Evolutionary conservation across 2,797 vertebrate genomes (phyloP), one percentile per base, ranked within the genome.

Genomic region (Echiichthys vipera): DNA sequence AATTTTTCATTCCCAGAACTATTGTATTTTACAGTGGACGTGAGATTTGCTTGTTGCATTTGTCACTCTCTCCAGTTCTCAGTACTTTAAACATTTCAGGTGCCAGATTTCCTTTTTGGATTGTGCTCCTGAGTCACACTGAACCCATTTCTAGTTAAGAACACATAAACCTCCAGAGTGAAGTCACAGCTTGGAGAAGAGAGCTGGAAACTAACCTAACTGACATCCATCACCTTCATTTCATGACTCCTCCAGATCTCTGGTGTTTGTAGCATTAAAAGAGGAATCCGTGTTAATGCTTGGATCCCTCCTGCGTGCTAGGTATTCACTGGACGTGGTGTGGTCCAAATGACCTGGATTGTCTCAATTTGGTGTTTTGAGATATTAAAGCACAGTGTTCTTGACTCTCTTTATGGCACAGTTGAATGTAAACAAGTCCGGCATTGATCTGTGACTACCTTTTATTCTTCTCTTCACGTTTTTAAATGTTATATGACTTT

Each of bases 111-210:
- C 66, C 68, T 64, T 61, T 77, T 78, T 65, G 81, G 80, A 80
- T 62, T 59, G 42, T 43, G 78, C 71, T 78, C 62, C 73, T 63
- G 59, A 90, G 80, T 89, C 86, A 80, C 70, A 73, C 84, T 78
- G 61, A 78, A 83, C 59, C 27, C 40, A 14, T 58, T 66, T 82
- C 73, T 80, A 70, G 47, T 80, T 79, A 79, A 84, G 86, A 89
- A 86, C 78, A 83, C 80, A 85, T 78, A 83, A 85, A 89, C 81
- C 70, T 86, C 63, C 8, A 57, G 3, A 15, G 72, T 92, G 90
- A 93, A 84, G 88, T 93, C 91, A 93, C 72, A 61, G 30, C 66
- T 85, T 90, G 85, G 90, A 93, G 68, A 64, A 55, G 49, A 80
- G 64, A 74, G 55, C 22, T 89, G 89, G 92, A 93, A 90, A 89